These are phyloP conservation scores for Aurelia aurita complex sp. Pacific DNA, from an alignment of 30 jellyfish, hydroid and myxozoan species.

Conservation along the genomic window DNA sequence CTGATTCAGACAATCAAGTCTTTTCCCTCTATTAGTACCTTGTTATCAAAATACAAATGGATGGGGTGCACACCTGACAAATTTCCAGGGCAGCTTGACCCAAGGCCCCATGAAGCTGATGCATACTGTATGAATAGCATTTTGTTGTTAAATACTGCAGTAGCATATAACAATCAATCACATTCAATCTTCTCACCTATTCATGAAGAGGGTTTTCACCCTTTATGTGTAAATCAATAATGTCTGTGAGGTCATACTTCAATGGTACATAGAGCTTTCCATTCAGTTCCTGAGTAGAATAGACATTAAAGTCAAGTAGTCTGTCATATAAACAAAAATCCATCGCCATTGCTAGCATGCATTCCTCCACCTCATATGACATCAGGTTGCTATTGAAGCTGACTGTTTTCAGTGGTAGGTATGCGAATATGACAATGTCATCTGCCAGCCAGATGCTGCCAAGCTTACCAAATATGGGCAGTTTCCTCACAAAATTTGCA, in stretches of 20 bases:
- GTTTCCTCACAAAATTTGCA: background rate
- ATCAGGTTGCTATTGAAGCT: background rate
- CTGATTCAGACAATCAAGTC: too few species aligned
- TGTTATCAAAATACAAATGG: too few species aligned
- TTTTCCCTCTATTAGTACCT: too few species aligned
- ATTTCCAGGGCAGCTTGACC: too few species aligned
- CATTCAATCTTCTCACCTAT: too few species aligned
- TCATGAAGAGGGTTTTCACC: background rate
- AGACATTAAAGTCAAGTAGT: background rate
- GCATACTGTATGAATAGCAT: too few species aligned
- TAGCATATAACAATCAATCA: too few species aligned
- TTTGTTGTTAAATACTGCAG: too few species aligned
- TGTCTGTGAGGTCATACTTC: background rate
- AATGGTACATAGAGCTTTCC: background rate
- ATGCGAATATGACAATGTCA: conserved; percentile 3
- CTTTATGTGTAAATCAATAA: background rate
- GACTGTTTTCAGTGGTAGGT: background rate
- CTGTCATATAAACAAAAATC: background rate
- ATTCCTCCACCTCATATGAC: background rate
- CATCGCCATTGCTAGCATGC: background rate
- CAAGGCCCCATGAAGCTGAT: too few species aligned
- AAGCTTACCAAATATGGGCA: conserved; percentile 16
- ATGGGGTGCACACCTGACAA: too few species aligned
- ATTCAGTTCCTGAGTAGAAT: background rate
- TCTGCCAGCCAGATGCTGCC: background rate